These are phyloP conservation scores for Agrochola circellaris DNA, from an alignment of 2,888 invertebrate species.

Conservation along the genomic window DNA sequence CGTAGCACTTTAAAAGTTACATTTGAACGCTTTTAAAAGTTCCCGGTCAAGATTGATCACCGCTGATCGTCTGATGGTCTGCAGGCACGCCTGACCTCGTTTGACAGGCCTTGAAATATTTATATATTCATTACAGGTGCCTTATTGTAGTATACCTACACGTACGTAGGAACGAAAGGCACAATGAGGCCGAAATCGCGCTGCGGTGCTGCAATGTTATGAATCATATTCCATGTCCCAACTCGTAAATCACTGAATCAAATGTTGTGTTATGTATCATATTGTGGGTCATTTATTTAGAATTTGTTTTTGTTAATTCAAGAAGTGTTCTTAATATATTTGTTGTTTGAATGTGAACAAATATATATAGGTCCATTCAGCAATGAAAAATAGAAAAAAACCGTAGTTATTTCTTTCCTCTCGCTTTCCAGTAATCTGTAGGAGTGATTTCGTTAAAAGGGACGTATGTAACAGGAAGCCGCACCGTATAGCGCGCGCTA, in stretches of 20 bases:
- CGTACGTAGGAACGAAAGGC: neutral
- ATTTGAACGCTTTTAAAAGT: conserved; percentile 70
- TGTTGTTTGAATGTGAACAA: conserved; percentile 10
- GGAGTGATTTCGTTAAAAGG: too few relatives aligned
- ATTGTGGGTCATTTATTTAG: conserved; percentile 40
- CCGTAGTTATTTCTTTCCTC: too few relatives aligned
- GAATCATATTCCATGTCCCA: conserved; percentile 23
- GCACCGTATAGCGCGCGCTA: too few relatives aligned
- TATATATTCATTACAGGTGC: conserved; percentile 61
- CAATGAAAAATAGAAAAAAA: too few relatives aligned
- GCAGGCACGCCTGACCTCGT: conserved; percentile 69
- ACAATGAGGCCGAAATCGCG: conserved; percentile 15
- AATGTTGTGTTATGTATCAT: conserved; percentile 49
- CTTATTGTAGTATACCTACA: conserved; percentile 31
- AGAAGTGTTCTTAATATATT: conserved; percentile 11
- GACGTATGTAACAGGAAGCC: too few relatives aligned
- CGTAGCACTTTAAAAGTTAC: conserved; percentile 57
- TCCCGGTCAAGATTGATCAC: conserved; percentile 74
- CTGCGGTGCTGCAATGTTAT: conserved; percentile 13
- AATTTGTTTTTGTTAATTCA: conserved; percentile 42
- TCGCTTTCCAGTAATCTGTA: too few relatives aligned
- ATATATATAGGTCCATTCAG: neutral
- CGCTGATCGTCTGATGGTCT: conserved; percentile 67
- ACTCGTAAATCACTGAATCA: conserved; percentile 43
- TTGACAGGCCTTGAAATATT: conserved; percentile 68